phyloP scores from a whole-genome alignment of 2,888 invertebrate species.

The Meloe dianella region DNA sequence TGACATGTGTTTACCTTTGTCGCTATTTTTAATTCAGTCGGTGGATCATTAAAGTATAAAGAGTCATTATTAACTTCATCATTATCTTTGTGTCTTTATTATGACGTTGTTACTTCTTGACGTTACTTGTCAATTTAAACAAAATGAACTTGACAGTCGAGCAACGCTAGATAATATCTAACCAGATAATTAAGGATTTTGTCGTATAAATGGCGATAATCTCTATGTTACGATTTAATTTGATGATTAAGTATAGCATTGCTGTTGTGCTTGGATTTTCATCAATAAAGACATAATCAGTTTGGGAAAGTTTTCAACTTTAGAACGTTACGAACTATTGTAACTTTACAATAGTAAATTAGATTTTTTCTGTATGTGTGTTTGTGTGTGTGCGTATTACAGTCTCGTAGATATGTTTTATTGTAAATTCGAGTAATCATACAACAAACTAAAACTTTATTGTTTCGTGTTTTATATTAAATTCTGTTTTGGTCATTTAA shows the following conservation, averaged over 20 bases:
- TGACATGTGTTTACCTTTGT: conserved; percentile 19
- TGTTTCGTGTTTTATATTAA: conserved; percentile 11
- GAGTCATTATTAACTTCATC: conserved; percentile 25
- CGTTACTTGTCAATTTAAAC: conserved; percentile 37
- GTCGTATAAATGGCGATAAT: conserved; percentile 35
- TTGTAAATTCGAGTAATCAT: conserved; percentile 24
- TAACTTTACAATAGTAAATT: conserved; percentile 30
- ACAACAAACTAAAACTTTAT: conserved; percentile 25
- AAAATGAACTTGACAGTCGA: conserved; percentile 36
- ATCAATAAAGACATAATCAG: conserved; percentile 14
- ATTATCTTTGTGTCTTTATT: conserved; percentile 29
- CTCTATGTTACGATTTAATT: conserved; percentile 31
- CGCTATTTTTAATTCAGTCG: conserved; percentile 5
- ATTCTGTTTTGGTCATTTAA: conserved; percentile 17
- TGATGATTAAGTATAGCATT: neutral
- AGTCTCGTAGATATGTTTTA: conserved; percentile 22
- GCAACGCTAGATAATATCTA: conserved; percentile 34
- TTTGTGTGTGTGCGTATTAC: too few species aligned
- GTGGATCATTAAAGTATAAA: neutral
- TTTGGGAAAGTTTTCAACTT: conserved; percentile 3
- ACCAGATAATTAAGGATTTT: conserved; percentile 34
- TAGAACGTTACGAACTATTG: neutral
- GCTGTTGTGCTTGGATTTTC: conserved; percentile 3
- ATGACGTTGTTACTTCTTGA: conserved; percentile 30
- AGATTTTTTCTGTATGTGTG: conserved; percentile 26